A percentile compares a stretch with the other conserved stretches of the same genome.
phyloP scores from a whole-genome alignment of 1,140 invertebrate genomes.

The Protaetia brevitarsis region DNA sequence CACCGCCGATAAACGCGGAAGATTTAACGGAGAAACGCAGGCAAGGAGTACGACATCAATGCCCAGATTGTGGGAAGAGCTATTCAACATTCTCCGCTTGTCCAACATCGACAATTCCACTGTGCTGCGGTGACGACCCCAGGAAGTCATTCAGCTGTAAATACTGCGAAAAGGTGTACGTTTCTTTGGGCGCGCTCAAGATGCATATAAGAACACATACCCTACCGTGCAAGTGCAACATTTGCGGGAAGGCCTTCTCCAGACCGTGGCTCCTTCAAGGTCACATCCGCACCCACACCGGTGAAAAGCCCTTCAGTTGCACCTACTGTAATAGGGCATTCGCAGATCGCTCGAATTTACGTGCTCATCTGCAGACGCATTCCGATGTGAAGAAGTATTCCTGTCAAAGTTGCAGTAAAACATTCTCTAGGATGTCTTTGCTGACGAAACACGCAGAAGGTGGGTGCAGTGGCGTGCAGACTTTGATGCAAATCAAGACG shows the following conservation, averaged over 20 bases:
- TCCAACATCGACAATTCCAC: conserved; percentile 94
- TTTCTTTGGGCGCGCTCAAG: conserved; percentile 91
- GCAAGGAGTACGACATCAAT: conserved; percentile 65
- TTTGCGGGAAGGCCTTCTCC: conserved; percentile 97
- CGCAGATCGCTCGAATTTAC: conserved; percentile 92
- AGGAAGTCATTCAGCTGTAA: conserved; percentile 94
- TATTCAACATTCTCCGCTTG: conserved; percentile 94
- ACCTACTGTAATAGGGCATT: conserved; percentile 93
- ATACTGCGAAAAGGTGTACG: conserved; percentile 94
- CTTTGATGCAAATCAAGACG: conserved; percentile 33
- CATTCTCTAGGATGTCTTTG: conserved; percentile 96
- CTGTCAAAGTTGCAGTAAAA: conserved; percentile 88
- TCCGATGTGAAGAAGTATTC: conserved; percentile 98
- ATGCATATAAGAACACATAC: conserved; percentile 99
- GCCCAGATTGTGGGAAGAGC: conserved; percentile 88
- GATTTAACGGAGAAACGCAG: conserved; percentile 50
- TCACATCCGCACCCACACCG: conserved; percentile 91
- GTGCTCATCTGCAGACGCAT: conserved; percentile 96
- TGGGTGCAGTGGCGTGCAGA: conserved; percentile 65
- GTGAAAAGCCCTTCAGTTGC: conserved; percentile 97
- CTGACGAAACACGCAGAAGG: conserved; percentile 90
- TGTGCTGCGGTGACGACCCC: conserved; percentile 79
- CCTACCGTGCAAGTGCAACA: conserved; percentile 92
- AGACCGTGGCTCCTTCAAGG: conserved; percentile 95
- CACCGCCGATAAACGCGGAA: conserved; percentile 47